A percentile compares a stretch with the other conserved stretches of the same genome.
These are phyloP conservation scores for Psilopogon haemacephalus DNA, from an alignment of 2,113 vertebrate species.

Conservation along the genomic window DNA sequence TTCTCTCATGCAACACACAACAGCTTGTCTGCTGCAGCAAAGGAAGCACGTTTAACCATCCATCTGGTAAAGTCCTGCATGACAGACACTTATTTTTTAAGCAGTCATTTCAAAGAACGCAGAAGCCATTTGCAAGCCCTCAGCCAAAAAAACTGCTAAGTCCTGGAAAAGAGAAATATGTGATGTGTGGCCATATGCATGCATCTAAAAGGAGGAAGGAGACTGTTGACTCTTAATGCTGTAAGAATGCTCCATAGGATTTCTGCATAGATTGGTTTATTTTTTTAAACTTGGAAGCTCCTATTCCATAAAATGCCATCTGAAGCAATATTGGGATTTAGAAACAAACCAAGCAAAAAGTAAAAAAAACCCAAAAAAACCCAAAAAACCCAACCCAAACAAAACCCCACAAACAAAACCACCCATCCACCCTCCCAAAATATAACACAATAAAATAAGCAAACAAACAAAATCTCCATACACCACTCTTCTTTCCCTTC, in stretches of 20 bases:
- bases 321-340: neutral
- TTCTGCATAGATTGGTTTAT: neutral
- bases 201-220: neutral
- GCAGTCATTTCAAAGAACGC: neutral
- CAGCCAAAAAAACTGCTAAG: neutral
- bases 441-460: too few relatives aligned
- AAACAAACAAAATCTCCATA: neutral
- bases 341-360: too few relatives aligned
- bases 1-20: neutral
- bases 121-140: neutral
- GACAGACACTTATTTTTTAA: neutral
- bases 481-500: neutral
- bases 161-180: neutral
- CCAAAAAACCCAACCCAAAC: neutral
- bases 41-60: neutral
- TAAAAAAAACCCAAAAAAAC: neutral
- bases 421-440: neutral
- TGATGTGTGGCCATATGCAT: neutral
- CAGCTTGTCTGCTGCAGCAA: neutral
- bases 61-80: neutral
- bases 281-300: neutral
- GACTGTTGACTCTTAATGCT: neutral
- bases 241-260: neutral
- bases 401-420: neutral
- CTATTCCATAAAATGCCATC: neutral